Conservation (phyloP, 1,140 invertebrate genomes). For the Galleria mellonella region DNA sequence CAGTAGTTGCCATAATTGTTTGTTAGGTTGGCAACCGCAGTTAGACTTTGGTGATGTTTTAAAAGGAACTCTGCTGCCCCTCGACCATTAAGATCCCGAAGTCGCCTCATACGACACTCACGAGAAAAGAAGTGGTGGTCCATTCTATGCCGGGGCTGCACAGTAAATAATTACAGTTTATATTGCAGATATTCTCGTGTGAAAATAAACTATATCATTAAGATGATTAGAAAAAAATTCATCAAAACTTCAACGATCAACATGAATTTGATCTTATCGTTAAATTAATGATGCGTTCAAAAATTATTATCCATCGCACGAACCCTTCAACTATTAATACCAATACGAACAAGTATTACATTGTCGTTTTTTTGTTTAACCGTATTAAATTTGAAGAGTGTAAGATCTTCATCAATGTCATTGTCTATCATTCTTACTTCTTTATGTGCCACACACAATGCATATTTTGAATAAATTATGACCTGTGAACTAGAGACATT, state of each 20-base stretch:
- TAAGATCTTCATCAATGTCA: conserved; percentile 38
- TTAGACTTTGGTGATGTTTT: too few species aligned
- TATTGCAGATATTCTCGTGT: conserved; percentile 19
- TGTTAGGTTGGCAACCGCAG: too few species aligned
- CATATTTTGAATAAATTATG: conserved; percentile 67
- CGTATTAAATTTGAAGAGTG: conserved; percentile 32
- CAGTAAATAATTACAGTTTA: too few species aligned
- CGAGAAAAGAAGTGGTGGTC: too few species aligned
- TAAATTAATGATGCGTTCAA: conserved; percentile 50
- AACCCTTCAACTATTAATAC: conserved; percentile 29
- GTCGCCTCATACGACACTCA: too few species aligned
- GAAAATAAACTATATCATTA: conserved; percentile 4
- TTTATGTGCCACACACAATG: conserved; percentile 49
- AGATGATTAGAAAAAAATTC: conserved; percentile 18
- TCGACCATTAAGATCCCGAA: too few species aligned
- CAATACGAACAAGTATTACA: conserved; percentile 18
- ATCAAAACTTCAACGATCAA: conserved; percentile 18
- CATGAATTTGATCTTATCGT: conserved; percentile 35
- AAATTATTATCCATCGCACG: conserved; percentile 37
- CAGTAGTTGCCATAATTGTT: too few species aligned
- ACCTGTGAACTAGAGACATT: conserved; percentile 58
- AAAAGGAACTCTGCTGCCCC: too few species aligned
- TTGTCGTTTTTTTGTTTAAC: conserved; percentile 44
- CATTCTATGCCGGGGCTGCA: too few species aligned
- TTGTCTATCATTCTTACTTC: conserved; percentile 43